Percentiles rank a stretch among this genome's conserved stretches.
These are phyloP conservation scores for Melanotaenia trifasciata DNA, from an alignment of 2,797 vertebrate genomes.

Conservation along the genomic window DNA sequence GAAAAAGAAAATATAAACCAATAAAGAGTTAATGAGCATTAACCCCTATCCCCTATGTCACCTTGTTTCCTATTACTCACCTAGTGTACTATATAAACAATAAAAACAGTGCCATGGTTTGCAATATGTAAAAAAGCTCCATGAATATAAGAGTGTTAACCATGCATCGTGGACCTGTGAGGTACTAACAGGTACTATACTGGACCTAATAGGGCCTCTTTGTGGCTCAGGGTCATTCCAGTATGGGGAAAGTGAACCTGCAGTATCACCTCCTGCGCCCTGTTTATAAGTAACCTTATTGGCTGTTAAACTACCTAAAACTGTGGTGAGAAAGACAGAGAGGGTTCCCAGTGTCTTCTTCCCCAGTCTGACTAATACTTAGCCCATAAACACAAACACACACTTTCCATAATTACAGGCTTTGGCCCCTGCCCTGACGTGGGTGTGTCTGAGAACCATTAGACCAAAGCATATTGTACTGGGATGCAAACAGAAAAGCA, in stretches of 20 bases:
- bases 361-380: conserved; percentile 64
- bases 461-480: conserved; percentile 38
- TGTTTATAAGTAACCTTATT: background rate
- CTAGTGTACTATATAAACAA: background rate
- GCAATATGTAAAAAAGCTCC: conserved; percentile 3
- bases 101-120: background rate
- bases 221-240: too few relatives aligned
- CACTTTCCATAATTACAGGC: conserved; percentile 77
- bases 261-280: background rate
- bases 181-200: background rate
- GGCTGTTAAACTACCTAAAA: background rate
- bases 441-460: conserved; percentile 76
- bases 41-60: background rate
- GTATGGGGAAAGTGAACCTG: too few relatives aligned
- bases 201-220: too few relatives aligned
- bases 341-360: conserved; percentile 27
- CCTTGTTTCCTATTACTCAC: background rate
- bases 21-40: background rate
- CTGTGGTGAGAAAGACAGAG: conserved; percentile 39
- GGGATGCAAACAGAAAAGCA: conserved; percentile 33
- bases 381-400: conserved; percentile 72
- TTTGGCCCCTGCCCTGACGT: conserved; percentile 41
- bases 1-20: too few relatives aligned
- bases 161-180: conserved; percentile 4
- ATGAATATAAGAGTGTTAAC: background rate